Conservation (phyloP, 2,797 vertebrate species). For the Bovichtus variegatus region DNA sequence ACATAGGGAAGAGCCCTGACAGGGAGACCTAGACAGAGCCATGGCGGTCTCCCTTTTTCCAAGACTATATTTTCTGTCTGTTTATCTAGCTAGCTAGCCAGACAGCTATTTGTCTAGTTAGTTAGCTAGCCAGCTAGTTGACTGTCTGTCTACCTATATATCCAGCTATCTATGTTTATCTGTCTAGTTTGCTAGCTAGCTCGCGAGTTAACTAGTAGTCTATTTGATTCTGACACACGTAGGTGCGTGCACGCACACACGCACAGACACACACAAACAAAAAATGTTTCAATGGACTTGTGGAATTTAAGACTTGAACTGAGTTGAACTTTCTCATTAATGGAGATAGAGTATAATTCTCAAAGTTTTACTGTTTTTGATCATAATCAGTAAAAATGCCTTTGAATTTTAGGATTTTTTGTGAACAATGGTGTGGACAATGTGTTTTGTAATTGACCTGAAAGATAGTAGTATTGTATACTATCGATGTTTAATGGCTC, state of each 20-base stretch:
- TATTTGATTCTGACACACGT: constrained; percentile 58
- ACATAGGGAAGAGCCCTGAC: constrained; percentile 93
- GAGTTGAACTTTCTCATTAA: constrained; percentile 55
- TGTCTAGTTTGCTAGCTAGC: constrained; percentile 76
- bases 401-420: constrained; percentile 88
- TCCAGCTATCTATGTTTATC: constrained; percentile 71
- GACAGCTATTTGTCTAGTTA: constrained; percentile 60
- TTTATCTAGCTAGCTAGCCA: constrained; percentile 60
- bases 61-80: constrained; percentile 51
- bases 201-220: constrained; percentile 68
- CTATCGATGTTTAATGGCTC: constrained; percentile 86
- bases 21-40: constrained; percentile 86
- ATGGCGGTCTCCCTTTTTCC: constrained; percentile 22
- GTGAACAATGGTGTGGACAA: constrained; percentile 88
- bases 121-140: constrained; percentile 56
- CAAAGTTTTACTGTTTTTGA: constrained; percentile 75
- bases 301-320: constrained; percentile 65
- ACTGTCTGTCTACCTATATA: constrained; percentile 73
- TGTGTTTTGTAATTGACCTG: constrained; percentile 88
- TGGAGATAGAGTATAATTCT: constrained; percentile 66
- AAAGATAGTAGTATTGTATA: constrained; percentile 89
- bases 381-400: constrained; percentile 88
- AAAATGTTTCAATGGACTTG: constrained; percentile 24
- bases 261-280: constrained; percentile 24
- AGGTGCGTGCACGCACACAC: constrained; percentile 22